These are phyloP conservation scores for Poeciliopsis occidentalis DNA, from an alignment of 2,113 vertebrate genomes.

Conservation along the genomic window DNA sequence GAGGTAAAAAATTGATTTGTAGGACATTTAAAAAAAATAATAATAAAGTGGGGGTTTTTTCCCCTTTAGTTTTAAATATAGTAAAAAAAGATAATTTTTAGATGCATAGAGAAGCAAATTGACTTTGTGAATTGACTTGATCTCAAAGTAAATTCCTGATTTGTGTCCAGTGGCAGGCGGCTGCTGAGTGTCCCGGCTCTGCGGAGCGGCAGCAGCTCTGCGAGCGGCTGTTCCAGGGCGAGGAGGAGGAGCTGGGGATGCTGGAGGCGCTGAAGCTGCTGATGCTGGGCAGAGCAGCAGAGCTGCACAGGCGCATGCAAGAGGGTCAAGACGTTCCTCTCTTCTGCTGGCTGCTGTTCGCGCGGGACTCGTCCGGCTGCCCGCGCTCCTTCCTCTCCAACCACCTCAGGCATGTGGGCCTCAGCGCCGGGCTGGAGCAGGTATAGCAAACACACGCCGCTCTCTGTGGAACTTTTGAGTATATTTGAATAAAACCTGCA, in stretches of 20 bases:
- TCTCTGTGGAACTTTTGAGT: not conserved
- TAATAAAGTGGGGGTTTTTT: no score
- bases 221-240: conserved; percentile 85
- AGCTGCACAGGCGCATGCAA: conserved; percentile 85
- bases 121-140: no score
- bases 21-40: no score
- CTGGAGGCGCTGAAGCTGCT: conserved; percentile 95
- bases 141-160: no score
- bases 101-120: no score
- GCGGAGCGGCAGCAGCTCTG: conserved; percentile 84
- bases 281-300: conserved; percentile 89
- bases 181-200: conserved; percentile 38
- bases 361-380: conserved; percentile 90
- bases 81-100: no score
- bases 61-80: no score
- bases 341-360: conserved; percentile 96
- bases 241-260: conserved; percentile 90
- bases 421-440: conserved; percentile 93
- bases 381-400: conserved; percentile 90
- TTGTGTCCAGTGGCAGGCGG: conserved; percentile 69
- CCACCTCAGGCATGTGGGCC: conserved; percentile 92
- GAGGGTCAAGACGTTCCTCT: conserved; percentile 88
- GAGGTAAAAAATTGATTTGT: no score
- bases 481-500: not conserved
- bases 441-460: conserved; percentile 67